Base-by-base conservation (phyloP, 2,888 invertebrate species). In the Netelia fuscicornis region DNA sequence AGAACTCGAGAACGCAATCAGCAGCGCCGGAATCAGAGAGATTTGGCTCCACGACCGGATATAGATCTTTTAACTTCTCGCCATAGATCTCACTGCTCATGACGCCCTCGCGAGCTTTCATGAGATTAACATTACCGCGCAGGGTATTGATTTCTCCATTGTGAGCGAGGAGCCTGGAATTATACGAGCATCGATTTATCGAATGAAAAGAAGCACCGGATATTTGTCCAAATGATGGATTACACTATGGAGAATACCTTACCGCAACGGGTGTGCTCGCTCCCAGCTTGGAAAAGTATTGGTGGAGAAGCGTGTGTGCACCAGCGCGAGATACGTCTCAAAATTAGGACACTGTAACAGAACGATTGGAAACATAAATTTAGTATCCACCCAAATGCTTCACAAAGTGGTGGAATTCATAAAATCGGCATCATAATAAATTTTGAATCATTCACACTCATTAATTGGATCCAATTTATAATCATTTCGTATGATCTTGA, bases 201-300 rank as follows among this genome's bases (percentile, higher is more conserved):
- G 60, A 76, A 6, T 42, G 17, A 37, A 9, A 6, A 17, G 37
- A 23, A 6, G n/a, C 60, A 71, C 17, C 17, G 56, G 5, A 48
- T 20, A 30, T 52, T 52, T 68, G 23, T 23, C 6, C 1, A 1
- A 62, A 67, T 67, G 30, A 23, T 77, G 67, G 62, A 52, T 42
- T 68, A 67, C 25, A 3, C 37, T 37, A 42, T 9, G 9, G 2
- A 44, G 62, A 37, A 71, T 56, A 65, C 87, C 92, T 92, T 93
- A 98, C 97, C 99, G 97, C 91, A 99, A 95, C 13, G 99, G 99
- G 95, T 99, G 99, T 20, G 99, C 99, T 90, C 99, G 95, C 94
- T 99, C 99, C 99, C 99, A 99, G 93, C 98, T 98, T 68, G 99
- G 99, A 94, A 99, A 99, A 37, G 99, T 99, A 94, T 99, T 99